Conservation (phyloP, 2,113 vertebrate genomes). For the Epinephelus lanceolatus region DNA sequence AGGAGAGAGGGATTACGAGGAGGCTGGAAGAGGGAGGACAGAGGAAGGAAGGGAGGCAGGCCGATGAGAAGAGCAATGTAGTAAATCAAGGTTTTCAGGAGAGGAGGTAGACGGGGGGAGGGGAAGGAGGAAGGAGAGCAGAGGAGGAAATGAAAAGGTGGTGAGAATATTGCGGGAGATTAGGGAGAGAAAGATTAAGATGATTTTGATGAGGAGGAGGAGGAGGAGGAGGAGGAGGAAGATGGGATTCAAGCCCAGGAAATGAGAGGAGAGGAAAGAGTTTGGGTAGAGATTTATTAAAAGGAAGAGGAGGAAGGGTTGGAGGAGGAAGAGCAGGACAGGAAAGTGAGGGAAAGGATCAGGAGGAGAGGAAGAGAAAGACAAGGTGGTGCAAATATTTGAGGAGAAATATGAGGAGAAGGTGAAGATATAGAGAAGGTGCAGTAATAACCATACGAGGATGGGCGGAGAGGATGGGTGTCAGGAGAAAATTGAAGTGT, state of each 20-base stretch:
- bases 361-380: conserved; percentile 29
- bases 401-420: conserved; percentile 47
- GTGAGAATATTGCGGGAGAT: conserved; percentile 36
- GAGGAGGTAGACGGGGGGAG: not conserved
- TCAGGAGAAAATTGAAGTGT: conserved; percentile 17
- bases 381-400: conserved; percentile 56
- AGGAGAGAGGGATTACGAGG: conserved; percentile 54
- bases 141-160: conserved; percentile 38
- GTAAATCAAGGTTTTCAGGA: conserved; percentile 19
- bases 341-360: conserved; percentile 8
- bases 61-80: not conserved
- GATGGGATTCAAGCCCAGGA: conserved; percentile 23
- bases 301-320: not conserved
- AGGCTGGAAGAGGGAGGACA: conserved; percentile 26
- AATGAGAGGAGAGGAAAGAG: conserved; percentile 9
- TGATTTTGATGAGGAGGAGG: conserved; percentile 35
- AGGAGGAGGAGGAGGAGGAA: conserved; percentile 3
- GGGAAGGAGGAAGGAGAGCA: not conserved
- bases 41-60: not conserved
- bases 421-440: conserved; percentile 34
- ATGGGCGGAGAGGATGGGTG: not conserved
- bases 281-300: too few species aligned
- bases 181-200: conserved; percentile 42
- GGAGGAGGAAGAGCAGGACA: conserved; percentile 4
- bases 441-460: conserved; percentile 20